Base-by-base conservation (phyloP, 92 coral and sea anemone genomes). In the Heteractis magnifica region DNA sequence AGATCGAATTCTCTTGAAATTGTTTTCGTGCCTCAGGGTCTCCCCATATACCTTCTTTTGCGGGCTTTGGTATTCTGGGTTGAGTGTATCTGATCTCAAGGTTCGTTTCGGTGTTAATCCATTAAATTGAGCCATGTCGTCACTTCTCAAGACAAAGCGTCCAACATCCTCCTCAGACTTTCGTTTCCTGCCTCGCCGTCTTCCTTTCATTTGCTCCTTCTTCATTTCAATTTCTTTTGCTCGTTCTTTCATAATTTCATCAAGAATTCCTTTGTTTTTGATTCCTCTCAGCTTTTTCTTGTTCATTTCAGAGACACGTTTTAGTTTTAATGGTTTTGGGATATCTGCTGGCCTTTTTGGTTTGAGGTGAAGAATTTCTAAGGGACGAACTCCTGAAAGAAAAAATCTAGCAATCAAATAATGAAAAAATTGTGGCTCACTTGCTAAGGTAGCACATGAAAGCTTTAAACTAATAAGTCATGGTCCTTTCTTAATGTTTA, bases 231-330 rank as follows among this genome's bases (percentile, higher is more conserved):
- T 72, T 59, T 84, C 80, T 87, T 84, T 87, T 8, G 80, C 89
- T 65, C 79, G 79, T 55, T 81, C 91, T 75, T 86, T 85, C 84
- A 88, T 81, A 11, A 88, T 91, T 80, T 91, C 94, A 77, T 91
- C 87, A 20, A 88, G 89, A 77, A 91, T 85, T 78, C 75, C 94
- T 79, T 91, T 91, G 53, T 91, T 82, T 34, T 71, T 83, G 48
- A 81, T 60, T 18, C 87, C 81, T 79, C 85, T 85, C 7, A 88
- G 68, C 85, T 86, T 91, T 34, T 87, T 85, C 85, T 72, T 88
- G 77, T 91, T 89, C 70, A 91, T 84, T 56, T 91, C 80, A 10
- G 94, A 88, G 12, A 91, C 84, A 71, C 85, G 88, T 59, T 82
- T 88, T 7, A 91, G 85, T 58, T 91, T 91, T 50, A 82, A 62